These are phyloP conservation scores for Bombus sibiricus DNA, from an alignment of 1,140 invertebrate species.

Conservation along the genomic window DNA sequence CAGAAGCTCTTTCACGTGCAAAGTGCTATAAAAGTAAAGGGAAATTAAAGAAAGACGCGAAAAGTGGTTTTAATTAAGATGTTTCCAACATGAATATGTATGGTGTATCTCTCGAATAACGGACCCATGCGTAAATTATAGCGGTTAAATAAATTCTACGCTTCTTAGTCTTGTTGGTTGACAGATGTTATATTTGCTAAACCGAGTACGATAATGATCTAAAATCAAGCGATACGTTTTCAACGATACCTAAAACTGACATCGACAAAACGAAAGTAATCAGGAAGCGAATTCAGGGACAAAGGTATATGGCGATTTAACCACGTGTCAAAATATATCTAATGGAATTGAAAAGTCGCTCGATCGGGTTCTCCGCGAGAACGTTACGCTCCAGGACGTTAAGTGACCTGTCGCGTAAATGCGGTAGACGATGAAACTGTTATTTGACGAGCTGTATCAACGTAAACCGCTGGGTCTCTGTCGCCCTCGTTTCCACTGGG, in stretches of 20 bases:
- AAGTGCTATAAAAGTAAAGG: background rate
- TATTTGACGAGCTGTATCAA: constrained; percentile 69
- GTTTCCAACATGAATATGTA: background rate
- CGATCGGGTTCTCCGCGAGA: constrained; percentile 1
- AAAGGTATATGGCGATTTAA: background rate
- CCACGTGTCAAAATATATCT: background rate
- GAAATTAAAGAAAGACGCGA: background rate
- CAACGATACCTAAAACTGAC: background rate
- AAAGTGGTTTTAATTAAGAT: background rate
- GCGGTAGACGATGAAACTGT: constrained; percentile 59
- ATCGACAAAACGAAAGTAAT: background rate
- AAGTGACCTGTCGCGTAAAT: constrained; percentile 62
- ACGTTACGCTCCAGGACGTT: constrained; percentile 40
- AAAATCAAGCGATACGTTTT: no score
- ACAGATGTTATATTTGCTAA: background rate
- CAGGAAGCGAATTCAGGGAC: background rate
- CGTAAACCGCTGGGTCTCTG: constrained; percentile 53
- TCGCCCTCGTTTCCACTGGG: constrained; percentile 49
- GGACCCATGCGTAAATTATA: background rate
- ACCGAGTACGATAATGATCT: no score
- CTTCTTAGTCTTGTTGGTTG: background rate
- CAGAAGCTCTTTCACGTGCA: background rate
- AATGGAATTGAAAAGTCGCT: background rate
- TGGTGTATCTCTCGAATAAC: background rate
- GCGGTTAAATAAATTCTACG: background rate